Evolutionary conservation across 2,797 vertebrate genomes (phyloP), one percentile per base, ranked within the genome.

Genomic region (Cirrhinus mrigala): DNA sequence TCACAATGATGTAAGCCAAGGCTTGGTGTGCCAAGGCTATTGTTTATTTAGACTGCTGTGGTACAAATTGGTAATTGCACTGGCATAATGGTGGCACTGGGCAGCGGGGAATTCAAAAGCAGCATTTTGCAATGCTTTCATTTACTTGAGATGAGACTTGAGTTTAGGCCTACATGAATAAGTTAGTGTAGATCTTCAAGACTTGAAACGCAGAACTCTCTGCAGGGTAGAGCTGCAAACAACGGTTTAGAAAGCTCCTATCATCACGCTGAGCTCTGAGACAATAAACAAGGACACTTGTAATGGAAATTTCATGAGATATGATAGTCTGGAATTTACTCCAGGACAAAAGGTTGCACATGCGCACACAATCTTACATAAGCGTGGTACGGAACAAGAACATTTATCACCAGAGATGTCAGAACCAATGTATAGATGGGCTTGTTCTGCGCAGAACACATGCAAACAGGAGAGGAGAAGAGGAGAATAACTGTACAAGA

Each of bases 241-340:
- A 58, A 83, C 6, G 18, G 46, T 58, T 33, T 10, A 60, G 54
- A 76, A 40, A 54, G 2, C 12, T 12, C 64, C n/a, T 33, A 58
- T 54, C 22, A 27, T 56, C 71, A 73, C 14, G 22, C 79, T 16
- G 71, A 40, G 66, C 71, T 24, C 29, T 86, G 60, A 82, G 48
- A 92, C 89, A 92, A 91, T 87, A 94, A 92, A 92, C 88, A 90
- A 87, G 77, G 22, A 22, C 91, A 90, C 88, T 91, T 90, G 89
- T 64, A 89, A 88, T 88, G 87, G 80, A 89, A 82, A 86, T 46
- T 69, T 79, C 73, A 84, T 71, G 84, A 82, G 74, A 89, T 78
- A 18, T 62, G 88, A 90, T 81, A 84, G 82, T 44, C 73, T 76
- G 8, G 62, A 83, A 68, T 62, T 83, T 58, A 75, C 76, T 79